These are phyloP conservation scores for Norana najaformis DNA, from an alignment of 2,888 invertebrate genomes.

Conservation along the genomic window DNA sequence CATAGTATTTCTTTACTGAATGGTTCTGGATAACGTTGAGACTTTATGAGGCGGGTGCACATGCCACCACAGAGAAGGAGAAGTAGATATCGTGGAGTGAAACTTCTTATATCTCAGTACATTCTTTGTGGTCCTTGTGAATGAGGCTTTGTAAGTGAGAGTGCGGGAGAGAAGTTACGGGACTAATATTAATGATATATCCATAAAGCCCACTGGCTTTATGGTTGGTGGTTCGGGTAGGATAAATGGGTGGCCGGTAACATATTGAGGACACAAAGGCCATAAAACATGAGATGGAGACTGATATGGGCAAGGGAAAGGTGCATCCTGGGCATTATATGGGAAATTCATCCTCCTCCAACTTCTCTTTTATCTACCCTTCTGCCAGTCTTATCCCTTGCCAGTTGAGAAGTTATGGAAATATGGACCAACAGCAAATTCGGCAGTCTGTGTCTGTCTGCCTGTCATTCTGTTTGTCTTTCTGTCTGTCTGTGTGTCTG, in stretches of 20 bases:
- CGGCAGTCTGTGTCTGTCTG: not conserved
- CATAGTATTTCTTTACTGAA: not conserved
- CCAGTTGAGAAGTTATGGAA: not conserved
- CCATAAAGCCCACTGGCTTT: too few relatives aligned
- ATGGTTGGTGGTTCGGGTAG: not conserved
- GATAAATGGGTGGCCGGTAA: not conserved
- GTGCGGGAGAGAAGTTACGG: too few relatives aligned
- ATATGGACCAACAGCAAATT: not conserved
- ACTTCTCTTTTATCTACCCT: not conserved
- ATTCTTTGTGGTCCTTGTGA: not conserved
- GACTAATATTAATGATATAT: not conserved
- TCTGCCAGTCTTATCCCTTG: not conserved
- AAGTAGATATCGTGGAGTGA: constrained; percentile 5
- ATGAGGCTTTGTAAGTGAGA: too few relatives aligned
- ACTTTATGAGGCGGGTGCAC: not conserved
- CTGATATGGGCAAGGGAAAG: not conserved
- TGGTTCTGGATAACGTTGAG: not conserved
- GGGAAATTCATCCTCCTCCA: not conserved
- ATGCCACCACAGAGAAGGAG: not conserved
- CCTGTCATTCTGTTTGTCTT: not conserved
- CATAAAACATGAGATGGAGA: not conserved
- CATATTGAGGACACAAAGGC: not conserved
- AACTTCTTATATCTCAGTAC: not conserved
- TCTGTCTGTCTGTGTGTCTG: too few relatives aligned
- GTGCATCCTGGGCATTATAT: constrained; percentile 7